phyloP scores from a whole-genome alignment of 2,888 invertebrate genomes.

The Hypercompe scribonia region DNA sequence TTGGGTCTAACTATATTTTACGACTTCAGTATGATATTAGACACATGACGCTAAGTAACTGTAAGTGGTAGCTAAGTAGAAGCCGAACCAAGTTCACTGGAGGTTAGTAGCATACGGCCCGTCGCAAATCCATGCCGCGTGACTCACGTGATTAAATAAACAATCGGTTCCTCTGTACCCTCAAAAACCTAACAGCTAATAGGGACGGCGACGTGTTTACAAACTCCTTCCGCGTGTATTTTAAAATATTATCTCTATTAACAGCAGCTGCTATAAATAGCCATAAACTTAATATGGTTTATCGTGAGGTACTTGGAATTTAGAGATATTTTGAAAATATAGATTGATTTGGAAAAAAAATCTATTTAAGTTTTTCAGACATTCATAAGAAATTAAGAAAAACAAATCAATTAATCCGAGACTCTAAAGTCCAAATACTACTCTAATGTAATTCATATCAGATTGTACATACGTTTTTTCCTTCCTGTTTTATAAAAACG shows the following conservation, averaged over 20 bases:
- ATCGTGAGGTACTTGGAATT: conserved; percentile 10
- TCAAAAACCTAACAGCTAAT: conserved; percentile 52
- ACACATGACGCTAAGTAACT: conserved; percentile 17
- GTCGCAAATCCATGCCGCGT: conserved; percentile 47
- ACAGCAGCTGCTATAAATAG: conserved; percentile 51
- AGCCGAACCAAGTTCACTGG: conserved; percentile 50
- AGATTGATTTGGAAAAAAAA: not conserved
- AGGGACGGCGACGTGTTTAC: conserved; percentile 61
- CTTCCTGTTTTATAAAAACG: not conserved
- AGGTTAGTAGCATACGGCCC: conserved; percentile 47
- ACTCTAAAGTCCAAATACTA: not conserved
- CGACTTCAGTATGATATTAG: not conserved
- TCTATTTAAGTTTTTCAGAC: not conserved
- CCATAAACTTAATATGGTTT: not conserved
- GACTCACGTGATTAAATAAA: conserved; percentile 68
- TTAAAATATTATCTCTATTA: conserved; percentile 60
- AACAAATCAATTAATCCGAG: not conserved
- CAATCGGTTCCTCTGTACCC: conserved; percentile 44
- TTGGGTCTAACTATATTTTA: conserved; percentile 5
- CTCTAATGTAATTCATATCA: not conserved
- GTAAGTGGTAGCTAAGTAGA: conserved; percentile 42
- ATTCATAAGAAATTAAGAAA: not conserved
- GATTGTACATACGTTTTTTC: not conserved
- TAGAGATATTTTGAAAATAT: not conserved
- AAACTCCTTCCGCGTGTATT: conserved; percentile 63